Percentiles rank a stretch among this genome's conserved stretches.
phyloP scores from a whole-genome alignment of 2,888 invertebrate species.

The Polia nebulosa region DNA sequence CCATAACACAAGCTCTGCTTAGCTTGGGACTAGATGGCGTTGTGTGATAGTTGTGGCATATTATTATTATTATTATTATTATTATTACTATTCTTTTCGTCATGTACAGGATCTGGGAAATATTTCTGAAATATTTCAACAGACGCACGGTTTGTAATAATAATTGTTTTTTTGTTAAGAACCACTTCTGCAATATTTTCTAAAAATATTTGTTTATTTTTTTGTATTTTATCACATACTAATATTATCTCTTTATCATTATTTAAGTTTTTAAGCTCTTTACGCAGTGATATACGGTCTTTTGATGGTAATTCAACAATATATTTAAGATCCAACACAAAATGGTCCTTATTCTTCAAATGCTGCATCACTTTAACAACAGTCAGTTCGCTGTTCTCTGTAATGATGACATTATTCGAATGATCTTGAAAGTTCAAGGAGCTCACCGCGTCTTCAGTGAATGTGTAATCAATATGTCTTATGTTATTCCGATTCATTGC shows the following conservation, averaged over 20 bases:
- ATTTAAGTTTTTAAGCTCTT: neutral
- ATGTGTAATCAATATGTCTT: no score
- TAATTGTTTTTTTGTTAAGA: constrained; percentile 5
- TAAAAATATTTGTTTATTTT: neutral
- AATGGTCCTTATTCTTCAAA: no score
- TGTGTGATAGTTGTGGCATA: no score
- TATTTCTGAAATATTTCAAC: constrained; percentile 3
- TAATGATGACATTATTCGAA: no score
- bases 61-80: no score
- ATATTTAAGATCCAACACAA: constrained; percentile 22
- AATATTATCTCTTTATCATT: constrained; percentile 1
- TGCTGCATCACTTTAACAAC: no score
- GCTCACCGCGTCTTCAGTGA: no score
- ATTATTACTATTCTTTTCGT: constrained; percentile 11
- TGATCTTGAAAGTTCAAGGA: no score
- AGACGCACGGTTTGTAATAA: constrained; percentile 25
- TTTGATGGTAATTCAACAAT: neutral
- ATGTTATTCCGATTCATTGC: no score
- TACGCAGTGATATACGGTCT: constrained; percentile 2
- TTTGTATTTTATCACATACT: neutral
- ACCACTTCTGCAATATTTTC: constrained; percentile 13
- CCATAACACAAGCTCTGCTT: no score
- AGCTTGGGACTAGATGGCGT: no score
- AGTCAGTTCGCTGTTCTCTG: no score
- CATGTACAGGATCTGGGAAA: constrained; percentile 10